Conservation (phyloP, 1,140 invertebrate species). For the Oppia nitens region DNA sequence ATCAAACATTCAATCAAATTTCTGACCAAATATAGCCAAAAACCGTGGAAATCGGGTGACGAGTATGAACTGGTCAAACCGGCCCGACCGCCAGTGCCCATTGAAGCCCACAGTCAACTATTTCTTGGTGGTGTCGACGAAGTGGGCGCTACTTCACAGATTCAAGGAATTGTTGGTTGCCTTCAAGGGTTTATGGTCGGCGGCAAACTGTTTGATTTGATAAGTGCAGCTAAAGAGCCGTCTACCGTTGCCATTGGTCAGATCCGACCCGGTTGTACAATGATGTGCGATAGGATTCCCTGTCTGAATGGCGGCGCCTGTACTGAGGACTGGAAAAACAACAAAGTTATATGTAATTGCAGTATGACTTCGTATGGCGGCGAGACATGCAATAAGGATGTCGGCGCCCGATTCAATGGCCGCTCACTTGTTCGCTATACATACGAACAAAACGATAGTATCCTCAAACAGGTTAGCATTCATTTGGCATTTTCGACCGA, state of each 20-base stretch:
- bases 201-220: constrained; percentile 52
- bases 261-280: constrained; percentile 52
- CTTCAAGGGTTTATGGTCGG: constrained; percentile 73
- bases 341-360: constrained; percentile 67
- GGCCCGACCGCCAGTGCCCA: constrained; percentile 57
- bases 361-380: constrained; percentile 72
- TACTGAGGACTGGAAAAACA: constrained; percentile 68
- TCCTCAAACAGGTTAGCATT: constrained; percentile 36
- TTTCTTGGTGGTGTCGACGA: constrained; percentile 67
- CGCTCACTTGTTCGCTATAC: constrained; percentile 53
- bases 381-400: constrained; percentile 50
- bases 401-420: constrained; percentile 69
- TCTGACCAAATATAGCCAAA: constrained; percentile 33
- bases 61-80: constrained; percentile 58
- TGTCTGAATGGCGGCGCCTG: constrained; percentile 72
- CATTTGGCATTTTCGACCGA: constrained; percentile 46
- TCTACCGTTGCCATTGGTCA: constrained; percentile 36
- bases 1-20: constrained; percentile 48
- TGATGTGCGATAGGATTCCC: constrained; percentile 67
- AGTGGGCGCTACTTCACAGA: constrained; percentile 30
- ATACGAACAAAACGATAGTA: constrained; percentile 7
- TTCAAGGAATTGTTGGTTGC: constrained; percentile 65
- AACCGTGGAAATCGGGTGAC: constrained; percentile 22
- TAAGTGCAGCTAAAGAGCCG: constrained; percentile 8
- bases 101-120: constrained; percentile 68